Evolutionary conservation across 2,888 invertebrate species (phyloP).

Genomic region (Trypoxylon attenuatum): DNA sequence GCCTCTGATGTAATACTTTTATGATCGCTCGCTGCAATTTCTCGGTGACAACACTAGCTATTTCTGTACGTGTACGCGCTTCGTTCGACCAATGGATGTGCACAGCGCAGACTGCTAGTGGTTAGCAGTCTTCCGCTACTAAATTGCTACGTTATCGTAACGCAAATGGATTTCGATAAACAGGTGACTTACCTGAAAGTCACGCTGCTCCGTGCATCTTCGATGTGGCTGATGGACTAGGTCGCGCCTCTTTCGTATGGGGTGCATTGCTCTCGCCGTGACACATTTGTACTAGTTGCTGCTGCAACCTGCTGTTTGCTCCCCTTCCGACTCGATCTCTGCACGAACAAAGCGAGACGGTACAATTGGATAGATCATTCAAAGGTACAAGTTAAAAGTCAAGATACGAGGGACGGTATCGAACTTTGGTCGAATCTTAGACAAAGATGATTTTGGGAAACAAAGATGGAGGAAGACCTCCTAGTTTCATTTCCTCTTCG

Average conservation of each 20-base stretch:
- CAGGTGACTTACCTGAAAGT: conserved; percentile 54
- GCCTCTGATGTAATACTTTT: conserved; percentile 51
- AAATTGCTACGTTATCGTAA: too few relatives aligned
- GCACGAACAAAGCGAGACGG: too few relatives aligned
- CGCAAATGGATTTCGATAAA: background rate
- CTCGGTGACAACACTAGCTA: conserved; percentile 50
- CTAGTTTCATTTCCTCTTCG: too few relatives aligned
- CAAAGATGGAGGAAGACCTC: too few relatives aligned
- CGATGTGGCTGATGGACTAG: conserved; percentile 46
- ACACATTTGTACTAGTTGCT: conserved; percentile 42
- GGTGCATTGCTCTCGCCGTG: conserved; percentile 47
- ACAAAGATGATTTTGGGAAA: too few relatives aligned
- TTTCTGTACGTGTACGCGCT: conserved; percentile 40
- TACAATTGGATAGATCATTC: too few relatives aligned
- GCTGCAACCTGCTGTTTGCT: conserved; percentile 6
- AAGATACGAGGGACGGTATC: too few relatives aligned
- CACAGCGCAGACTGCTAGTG: too few relatives aligned
- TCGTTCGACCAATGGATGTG: too few relatives aligned
- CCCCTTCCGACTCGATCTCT: background rate
- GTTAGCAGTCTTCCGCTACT: too few relatives aligned
- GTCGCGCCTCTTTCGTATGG: conserved; percentile 42
- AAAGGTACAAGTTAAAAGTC: too few relatives aligned
- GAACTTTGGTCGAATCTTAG: too few relatives aligned
- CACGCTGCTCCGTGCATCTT: conserved; percentile 52
- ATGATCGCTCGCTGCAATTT: conserved; percentile 50